A percentile compares a stretch with the other conserved stretches of the same genome.
Conservation (phyloP, 2,888 invertebrate genomes). For the Agrochola lychnidis region DNA sequence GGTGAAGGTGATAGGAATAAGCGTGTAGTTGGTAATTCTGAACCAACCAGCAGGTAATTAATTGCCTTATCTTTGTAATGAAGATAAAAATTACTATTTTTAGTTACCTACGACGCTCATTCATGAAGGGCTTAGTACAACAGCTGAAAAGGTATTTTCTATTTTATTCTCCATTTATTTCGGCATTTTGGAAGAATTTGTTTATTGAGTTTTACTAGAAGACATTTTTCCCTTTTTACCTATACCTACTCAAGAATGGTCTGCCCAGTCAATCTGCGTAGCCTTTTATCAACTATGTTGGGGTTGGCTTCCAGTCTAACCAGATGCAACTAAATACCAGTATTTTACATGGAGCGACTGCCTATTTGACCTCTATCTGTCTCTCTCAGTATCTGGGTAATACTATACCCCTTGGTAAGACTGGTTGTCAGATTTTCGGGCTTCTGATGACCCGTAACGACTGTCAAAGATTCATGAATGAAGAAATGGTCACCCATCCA, state of each 20-base stretch:
- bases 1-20: constrained; percentile 55
- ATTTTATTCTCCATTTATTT: background rate
- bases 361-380: too few species aligned
- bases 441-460: too few species aligned
- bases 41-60: constrained; percentile 47
- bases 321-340: too few species aligned
- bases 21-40: constrained; percentile 31
- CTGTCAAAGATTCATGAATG: too few species aligned
- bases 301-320: too few species aligned
- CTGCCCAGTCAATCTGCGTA: too few species aligned
- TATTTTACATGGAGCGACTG: too few species aligned
- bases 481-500: too few species aligned
- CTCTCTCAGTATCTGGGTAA: too few species aligned
- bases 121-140: constrained; percentile 3
- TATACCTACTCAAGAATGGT: background rate
- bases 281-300: too few species aligned
- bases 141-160: background rate
- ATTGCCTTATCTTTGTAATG: constrained; percentile 56
- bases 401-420: too few species aligned
- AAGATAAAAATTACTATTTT: constrained; percentile 58
- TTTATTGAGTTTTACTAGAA: background rate
- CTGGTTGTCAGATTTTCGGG: too few species aligned
- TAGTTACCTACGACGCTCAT: constrained; percentile 26
- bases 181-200: background rate
- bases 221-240: background rate